phyloP scores from a whole-genome alignment of 2,113 vertebrate species.

The Microcebus jonahi region DNA sequence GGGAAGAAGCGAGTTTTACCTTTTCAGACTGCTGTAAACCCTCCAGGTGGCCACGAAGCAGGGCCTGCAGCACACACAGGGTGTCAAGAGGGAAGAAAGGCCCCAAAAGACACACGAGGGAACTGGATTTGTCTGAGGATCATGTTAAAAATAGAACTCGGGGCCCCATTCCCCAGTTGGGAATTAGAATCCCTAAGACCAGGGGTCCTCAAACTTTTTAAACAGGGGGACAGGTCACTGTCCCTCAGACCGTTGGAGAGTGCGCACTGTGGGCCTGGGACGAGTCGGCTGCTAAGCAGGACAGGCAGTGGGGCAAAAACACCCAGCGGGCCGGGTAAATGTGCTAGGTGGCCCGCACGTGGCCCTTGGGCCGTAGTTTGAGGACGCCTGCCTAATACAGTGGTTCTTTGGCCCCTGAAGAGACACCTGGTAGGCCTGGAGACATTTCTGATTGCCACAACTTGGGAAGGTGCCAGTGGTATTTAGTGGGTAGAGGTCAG shows the following conservation, averaged over 20 bases:
- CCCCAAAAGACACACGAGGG: accelerated
- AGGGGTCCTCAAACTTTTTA: no score
- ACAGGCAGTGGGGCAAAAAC: no score
- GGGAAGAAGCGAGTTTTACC: not conserved
- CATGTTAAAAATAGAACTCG: not conserved
- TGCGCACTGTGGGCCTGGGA: no score
- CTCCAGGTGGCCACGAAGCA: not conserved
- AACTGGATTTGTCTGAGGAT: not conserved
- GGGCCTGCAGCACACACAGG: not conserved
- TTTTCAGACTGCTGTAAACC: not conserved
- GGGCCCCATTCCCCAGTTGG: not conserved
- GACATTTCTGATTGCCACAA: not conserved
- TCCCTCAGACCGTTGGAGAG: no score
- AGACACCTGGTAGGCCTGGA: not conserved
- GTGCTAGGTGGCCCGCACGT: no score
- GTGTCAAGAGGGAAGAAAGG: not conserved
- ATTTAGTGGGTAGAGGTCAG: not conserved
- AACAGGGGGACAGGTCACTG: no score
- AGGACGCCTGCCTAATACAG: not conserved
- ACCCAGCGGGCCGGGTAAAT: no score
- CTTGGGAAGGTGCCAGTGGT: not conserved
- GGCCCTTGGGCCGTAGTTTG: no score
- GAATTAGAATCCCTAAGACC: not conserved
- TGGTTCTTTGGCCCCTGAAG: not conserved
- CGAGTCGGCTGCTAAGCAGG: no score